A percentile compares a stretch with the other conserved stretches of the same genome.
Evolutionary conservation across 2,113 vertebrate genomes (phyloP).

Genomic region (Elgaria multicarinata): DNA sequence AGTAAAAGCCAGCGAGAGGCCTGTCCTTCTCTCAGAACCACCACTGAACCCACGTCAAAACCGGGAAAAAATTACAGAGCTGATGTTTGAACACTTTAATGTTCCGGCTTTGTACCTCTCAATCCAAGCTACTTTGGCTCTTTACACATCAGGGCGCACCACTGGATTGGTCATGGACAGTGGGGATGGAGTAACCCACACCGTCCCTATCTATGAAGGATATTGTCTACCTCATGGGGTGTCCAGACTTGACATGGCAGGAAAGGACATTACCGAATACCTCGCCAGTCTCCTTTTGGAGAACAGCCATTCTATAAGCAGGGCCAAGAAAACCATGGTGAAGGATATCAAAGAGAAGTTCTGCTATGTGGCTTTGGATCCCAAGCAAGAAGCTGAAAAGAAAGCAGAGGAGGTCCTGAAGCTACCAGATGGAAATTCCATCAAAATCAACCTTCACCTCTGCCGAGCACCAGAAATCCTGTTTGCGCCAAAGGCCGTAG

Average conservation of each 20-base stretch:
- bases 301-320: slow-evolving; percentile 82
- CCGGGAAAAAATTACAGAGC: slow-evolving; percentile 42
- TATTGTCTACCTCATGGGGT: slow-evolving; percentile 23
- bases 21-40: slow-evolving; percentile 32
- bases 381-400: slow-evolving; percentile 80
- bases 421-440: slow-evolving; percentile 80
- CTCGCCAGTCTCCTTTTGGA: slow-evolving; percentile 87
- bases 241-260: background rate
- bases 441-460: slow-evolving; percentile 72
- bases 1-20: slow-evolving; percentile 37
- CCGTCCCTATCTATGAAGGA: slow-evolving; percentile 53
- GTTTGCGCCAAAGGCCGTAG: slow-evolving; percentile 83
- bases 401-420: slow-evolving; percentile 79
- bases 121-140: slow-evolving; percentile 35
- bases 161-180: slow-evolving; percentile 82
- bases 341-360: slow-evolving; percentile 61
- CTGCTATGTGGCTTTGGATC: slow-evolving; percentile 86
- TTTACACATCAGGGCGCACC: slow-evolving; percentile 44
- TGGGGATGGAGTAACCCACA: slow-evolving; percentile 81
- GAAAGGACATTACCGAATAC: slow-evolving; percentile 83
- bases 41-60: slow-evolving; percentile 40
- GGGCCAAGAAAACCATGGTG: slow-evolving; percentile 83
- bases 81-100: slow-evolving; percentile 57
- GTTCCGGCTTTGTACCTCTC: slow-evolving; percentile 51
- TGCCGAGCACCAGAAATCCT: slow-evolving; percentile 83